These are phyloP conservation scores for Apodemus speciosus DNA, from an alignment of 2,113 vertebrate species.

Conservation along the genomic window DNA sequence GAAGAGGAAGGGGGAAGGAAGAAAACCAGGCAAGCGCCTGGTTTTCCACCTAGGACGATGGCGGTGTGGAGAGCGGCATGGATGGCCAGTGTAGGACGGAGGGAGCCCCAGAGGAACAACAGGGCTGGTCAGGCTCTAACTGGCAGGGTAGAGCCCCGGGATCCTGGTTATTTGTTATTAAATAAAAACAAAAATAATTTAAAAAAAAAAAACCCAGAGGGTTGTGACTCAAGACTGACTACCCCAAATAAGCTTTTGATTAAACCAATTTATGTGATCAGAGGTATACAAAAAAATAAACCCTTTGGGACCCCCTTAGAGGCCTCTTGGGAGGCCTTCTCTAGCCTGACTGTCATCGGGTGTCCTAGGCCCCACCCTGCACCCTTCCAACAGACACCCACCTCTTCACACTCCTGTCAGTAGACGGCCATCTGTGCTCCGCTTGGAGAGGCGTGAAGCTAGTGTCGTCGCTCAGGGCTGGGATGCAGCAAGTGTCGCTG, in stretches of 20 bases:
- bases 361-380: neutral
- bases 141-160: neutral
- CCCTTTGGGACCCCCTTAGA: neutral
- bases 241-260: neutral
- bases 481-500: neutral
- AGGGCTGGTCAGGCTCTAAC: neutral
- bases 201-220: neutral
- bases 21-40: neutral
- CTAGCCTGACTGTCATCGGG: neutral
- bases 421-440: neutral
- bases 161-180: neutral
- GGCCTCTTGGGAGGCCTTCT: neutral
- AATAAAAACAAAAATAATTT: neutral
- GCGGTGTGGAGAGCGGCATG: too few relatives aligned
- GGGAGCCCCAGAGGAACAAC: neutral
- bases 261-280: neutral
- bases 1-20: neutral
- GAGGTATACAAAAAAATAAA: neutral
- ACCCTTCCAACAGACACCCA: too few relatives aligned
- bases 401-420: neutral
- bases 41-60: neutral
- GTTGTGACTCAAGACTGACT: neutral
- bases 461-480: too few relatives aligned
- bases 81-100: too few relatives aligned
- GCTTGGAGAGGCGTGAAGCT: rapidly evolving